phyloP scores from a whole-genome alignment of 92 coral and sea anemone species.

The Zoanthus gigantus region DNA sequence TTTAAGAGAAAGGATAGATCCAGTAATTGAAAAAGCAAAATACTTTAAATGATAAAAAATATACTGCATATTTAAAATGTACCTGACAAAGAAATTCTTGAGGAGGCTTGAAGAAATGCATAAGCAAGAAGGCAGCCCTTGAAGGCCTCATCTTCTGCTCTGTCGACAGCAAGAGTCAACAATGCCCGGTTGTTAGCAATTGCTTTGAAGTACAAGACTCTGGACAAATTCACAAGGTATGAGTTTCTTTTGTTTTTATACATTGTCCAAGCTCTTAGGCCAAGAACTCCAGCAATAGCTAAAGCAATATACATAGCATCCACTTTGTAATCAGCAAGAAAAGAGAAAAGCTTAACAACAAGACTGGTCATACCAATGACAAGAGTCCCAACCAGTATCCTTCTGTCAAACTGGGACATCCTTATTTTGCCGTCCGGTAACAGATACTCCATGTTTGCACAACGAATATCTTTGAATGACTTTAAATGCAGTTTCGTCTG shows the following conservation, averaged over 20 bases:
- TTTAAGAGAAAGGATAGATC: no score
- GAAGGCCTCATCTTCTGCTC: constrained; percentile 87
- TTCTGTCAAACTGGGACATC: constrained; percentile 81
- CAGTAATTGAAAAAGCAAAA: background rate
- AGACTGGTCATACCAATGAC: constrained; percentile 73
- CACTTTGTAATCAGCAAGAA: constrained; percentile 82
- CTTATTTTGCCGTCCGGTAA: constrained; percentile 91
- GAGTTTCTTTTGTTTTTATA: constrained; percentile 84
- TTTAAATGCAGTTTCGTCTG: constrained; percentile 81
- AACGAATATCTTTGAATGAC: constrained; percentile 85
- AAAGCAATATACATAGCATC: constrained; percentile 75
- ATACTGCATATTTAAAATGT: background rate
- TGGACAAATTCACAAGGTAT: constrained; percentile 81
- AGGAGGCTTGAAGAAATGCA: constrained; percentile 80
- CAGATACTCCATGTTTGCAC: constrained; percentile 84
- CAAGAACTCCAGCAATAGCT: constrained; percentile 69
- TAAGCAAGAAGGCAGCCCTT: constrained; percentile 81
- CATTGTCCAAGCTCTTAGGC: constrained; percentile 84
- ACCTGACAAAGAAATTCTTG: constrained; percentile 67
- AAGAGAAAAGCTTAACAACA: constrained; percentile 76
- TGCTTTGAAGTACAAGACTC: constrained; percentile 84
- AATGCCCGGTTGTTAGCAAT: constrained; percentile 93
- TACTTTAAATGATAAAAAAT: no score
- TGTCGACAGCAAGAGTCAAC: constrained; percentile 78
- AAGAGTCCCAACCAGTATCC: constrained; percentile 69